A percentile compares a stretch with the other conserved stretches of the same genome.
phyloP scores from a whole-genome alignment of 2,113 vertebrate species.

The Sus scrofa region DNA sequence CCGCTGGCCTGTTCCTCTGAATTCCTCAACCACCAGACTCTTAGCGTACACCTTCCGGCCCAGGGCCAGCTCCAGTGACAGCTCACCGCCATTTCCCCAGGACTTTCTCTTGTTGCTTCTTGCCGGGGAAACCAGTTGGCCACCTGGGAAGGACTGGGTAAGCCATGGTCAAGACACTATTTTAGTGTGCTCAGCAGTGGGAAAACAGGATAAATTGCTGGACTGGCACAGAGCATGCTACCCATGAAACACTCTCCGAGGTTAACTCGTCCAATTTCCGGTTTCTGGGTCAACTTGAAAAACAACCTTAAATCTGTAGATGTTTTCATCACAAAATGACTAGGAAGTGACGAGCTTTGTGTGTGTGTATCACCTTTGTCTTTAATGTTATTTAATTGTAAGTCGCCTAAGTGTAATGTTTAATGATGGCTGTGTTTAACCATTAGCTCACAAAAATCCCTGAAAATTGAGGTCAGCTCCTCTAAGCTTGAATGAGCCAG shows the following conservation, averaged over 20 bases:
- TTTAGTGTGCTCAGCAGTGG: neutral
- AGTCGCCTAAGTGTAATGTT: neutral
- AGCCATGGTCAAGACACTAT: neutral
- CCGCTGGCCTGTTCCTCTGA: neutral
- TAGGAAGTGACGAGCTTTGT: neutral
- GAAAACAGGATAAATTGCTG: neutral
- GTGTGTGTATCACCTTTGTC: neutral
- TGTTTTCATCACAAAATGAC: neutral
- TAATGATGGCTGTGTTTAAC: neutral
- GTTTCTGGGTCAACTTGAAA: conserved; percentile 1
- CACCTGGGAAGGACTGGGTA: neutral
- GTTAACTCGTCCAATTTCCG: neutral
- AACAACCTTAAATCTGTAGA: neutral
- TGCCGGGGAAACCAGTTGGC: neutral
- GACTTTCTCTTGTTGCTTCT: neutral
- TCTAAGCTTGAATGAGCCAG: neutral
- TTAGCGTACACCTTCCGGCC: neutral
- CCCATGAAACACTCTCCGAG: neutral
- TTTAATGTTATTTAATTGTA: neutral
- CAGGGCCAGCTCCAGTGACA: neutral
- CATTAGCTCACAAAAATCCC: neutral
- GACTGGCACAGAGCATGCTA: neutral
- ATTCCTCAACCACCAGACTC: neutral
- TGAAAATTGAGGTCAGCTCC: neutral
- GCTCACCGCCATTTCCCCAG: too few species aligned